Conservation (phyloP, 1,140 invertebrate species). For the Prorops nasuta region DNA sequence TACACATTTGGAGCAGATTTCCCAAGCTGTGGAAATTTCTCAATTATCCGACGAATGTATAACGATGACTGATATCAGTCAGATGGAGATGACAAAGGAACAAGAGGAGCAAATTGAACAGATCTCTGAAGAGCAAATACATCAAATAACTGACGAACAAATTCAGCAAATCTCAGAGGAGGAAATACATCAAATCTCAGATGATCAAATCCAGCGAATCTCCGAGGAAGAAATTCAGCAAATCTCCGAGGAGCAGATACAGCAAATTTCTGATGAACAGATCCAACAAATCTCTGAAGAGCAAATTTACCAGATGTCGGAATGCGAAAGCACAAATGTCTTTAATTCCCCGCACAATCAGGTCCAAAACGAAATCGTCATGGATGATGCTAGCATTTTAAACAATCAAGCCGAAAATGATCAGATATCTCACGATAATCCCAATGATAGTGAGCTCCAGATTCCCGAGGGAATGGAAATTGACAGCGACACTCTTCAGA, state of each 20-base stretch:
- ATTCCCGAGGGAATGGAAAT: constrained; percentile 53
- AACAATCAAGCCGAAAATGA: constrained; percentile 24
- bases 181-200: constrained; percentile 21
- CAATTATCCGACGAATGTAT: no score
- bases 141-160: constrained; percentile 31
- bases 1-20: constrained; percentile 31
- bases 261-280: constrained; percentile 1
- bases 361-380: constrained; percentile 24
- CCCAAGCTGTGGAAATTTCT: no score
- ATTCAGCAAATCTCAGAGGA: constrained; percentile 29
- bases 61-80: no score
- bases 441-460: constrained; percentile 39
- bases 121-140: constrained; percentile 37
- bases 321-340: constrained; percentile 35
- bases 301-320: constrained; percentile 39
- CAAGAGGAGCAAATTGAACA: constrained; percentile 17
- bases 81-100: constrained; percentile 42
- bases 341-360: constrained; percentile 27
- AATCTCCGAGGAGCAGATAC: constrained; percentile 26
- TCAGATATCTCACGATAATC: constrained; percentile 24
- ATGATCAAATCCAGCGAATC: constrained; percentile 30
- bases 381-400: constrained; percentile 30
- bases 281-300: constrained; percentile 31
- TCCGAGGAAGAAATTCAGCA: constrained; percentile 36
- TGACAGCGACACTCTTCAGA: constrained; percentile 50